Percentiles rank a stretch among this genome's conserved stretches.
These are phyloP conservation scores for Gila robusta DNA, from an alignment of 2,797 vertebrate species.

Conservation along the genomic window DNA sequence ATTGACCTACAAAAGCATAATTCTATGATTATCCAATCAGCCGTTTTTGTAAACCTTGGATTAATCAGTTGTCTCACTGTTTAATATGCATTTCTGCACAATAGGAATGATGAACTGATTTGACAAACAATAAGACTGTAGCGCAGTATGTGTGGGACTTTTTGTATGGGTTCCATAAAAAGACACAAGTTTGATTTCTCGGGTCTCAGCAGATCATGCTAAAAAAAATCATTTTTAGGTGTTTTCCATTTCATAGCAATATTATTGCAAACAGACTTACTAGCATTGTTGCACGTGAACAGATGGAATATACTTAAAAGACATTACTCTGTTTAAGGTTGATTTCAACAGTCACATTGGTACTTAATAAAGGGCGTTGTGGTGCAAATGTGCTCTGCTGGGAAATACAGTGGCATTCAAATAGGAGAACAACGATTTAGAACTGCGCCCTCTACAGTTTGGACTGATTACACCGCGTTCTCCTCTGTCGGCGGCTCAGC, in stretches of 20 bases:
- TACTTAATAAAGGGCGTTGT: conserved; percentile 21
- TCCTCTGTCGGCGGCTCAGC: conserved; percentile 81
- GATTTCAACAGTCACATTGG: conserved; percentile 46
- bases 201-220: background rate
- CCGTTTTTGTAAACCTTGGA: conserved; percentile 37
- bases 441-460: conserved; percentile 46
- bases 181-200: conserved; percentile 30
- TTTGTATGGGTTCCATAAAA: conserved; percentile 18
- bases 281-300: conserved; percentile 51
- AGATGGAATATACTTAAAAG: conserved; percentile 52
- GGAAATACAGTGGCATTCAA: conserved; percentile 62
- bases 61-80: conserved; percentile 24
- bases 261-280: conserved; percentile 60
- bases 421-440: background rate
- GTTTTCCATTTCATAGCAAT: conserved; percentile 42
- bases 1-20: conserved; percentile 29
- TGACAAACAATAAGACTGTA: conserved; percentile 28
- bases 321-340: conserved; percentile 65
- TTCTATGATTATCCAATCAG: conserved; percentile 43
- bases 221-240: conserved; percentile 23
- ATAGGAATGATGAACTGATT: conserved; percentile 42
- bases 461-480: conserved; percentile 70
- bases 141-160: conserved; percentile 3
- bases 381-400: conserved; percentile 16
- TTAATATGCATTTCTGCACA: conserved; percentile 16